Conservation (phyloP, 2,797 vertebrate genomes). For the Galago senegalensis region DNA sequence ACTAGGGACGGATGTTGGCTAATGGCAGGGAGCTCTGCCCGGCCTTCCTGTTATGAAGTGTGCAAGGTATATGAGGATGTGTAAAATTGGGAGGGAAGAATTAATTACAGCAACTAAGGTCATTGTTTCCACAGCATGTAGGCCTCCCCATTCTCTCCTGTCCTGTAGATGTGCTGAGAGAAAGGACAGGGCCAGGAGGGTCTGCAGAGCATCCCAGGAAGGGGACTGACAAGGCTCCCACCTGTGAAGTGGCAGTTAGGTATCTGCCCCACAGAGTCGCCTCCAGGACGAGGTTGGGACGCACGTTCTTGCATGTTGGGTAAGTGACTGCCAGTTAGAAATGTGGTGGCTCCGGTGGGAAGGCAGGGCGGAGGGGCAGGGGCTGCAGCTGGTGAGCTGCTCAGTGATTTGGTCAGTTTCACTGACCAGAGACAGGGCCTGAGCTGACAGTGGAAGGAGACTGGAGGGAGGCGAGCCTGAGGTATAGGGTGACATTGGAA, state of each 20-base stretch:
- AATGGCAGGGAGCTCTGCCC: background rate
- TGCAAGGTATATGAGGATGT: background rate
- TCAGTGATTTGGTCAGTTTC: background rate
- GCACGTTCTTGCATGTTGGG: background rate
- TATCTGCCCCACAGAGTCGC: fast-evolving
- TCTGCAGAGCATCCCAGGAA: fast-evolving
- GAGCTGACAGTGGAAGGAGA: too few relatives aligned
- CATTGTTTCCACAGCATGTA: background rate
- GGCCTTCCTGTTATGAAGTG: background rate
- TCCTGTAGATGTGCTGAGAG: background rate
- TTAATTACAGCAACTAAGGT: background rate
- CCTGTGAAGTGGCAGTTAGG: fast-evolving
- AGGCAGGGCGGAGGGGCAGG: background rate
- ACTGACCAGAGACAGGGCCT: background rate
- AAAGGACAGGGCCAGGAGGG: background rate
- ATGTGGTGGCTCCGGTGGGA: background rate
- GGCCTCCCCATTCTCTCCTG: background rate
- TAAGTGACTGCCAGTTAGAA: background rate
- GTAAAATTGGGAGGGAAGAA: background rate
- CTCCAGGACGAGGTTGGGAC: too few relatives aligned
- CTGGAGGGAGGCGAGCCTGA: background rate
- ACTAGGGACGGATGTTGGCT: background rate
- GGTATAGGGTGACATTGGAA: background rate
- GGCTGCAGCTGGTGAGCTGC: too few relatives aligned
- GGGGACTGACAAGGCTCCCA: fast-evolving